Evolutionary conservation across 2,113 vertebrate genomes (phyloP).

Genomic region (Tichodroma muraria): DNA sequence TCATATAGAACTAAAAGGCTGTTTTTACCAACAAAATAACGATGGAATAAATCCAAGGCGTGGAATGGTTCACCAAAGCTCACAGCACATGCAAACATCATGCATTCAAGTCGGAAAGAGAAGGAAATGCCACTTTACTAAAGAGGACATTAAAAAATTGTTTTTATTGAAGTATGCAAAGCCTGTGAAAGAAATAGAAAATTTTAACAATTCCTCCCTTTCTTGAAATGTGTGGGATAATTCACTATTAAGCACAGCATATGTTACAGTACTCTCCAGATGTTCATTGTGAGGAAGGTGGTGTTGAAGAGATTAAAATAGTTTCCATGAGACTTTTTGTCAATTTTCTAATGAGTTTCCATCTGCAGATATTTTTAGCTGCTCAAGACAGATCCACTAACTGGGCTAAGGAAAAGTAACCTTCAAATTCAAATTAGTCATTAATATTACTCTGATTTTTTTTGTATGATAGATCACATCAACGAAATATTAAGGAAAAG

Average conservation of each 20-base stretch:
- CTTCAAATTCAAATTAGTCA: background rate
- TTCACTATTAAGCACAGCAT: background rate
- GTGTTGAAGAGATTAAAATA: background rate
- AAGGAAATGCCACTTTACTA: background rate
- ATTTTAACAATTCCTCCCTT: background rate
- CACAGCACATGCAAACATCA: background rate
- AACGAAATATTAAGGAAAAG: background rate
- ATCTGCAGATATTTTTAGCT: background rate
- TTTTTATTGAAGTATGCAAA: background rate
- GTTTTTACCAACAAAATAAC: background rate
- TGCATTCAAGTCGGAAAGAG: background rate
- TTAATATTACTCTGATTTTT: background rate
- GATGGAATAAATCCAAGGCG: background rate
- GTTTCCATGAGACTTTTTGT: background rate
- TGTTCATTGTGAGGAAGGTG: background rate
- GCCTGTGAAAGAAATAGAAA: background rate
- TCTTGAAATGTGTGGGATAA: background rate
- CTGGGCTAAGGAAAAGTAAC: rapidly evolving
- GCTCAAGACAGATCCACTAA: background rate
- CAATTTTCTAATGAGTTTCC: background rate
- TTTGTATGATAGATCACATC: background rate
- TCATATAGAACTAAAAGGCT: background rate
- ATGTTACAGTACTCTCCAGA: background rate
- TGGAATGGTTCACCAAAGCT: background rate
- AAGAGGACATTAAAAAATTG: background rate